Percentiles rank a stretch among this genome's conserved stretches.
Evolutionary conservation across 1,140 invertebrate genomes (phyloP).

Genomic region (Cydia strobilella): DNA sequence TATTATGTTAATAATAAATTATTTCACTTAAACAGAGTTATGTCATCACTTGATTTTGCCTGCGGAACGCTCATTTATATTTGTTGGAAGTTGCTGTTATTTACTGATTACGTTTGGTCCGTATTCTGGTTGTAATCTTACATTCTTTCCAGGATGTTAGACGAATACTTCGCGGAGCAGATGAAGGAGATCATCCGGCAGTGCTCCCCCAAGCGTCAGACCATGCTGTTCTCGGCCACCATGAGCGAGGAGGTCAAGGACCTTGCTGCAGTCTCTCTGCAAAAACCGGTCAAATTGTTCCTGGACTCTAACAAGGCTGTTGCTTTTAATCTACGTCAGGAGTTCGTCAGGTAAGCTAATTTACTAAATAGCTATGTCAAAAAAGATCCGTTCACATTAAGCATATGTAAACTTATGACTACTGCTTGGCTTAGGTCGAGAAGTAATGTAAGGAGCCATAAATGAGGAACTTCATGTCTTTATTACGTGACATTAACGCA

Average conservation of each 20-base stretch:
- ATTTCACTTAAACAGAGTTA: too few species aligned
- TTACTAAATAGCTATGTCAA: too few species aligned
- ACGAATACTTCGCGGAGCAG: conserved; percentile 98
- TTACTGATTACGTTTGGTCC: not conserved
- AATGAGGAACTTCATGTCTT: too few species aligned
- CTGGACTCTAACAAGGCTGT: conserved; percentile 98
- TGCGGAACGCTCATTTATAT: too few species aligned
- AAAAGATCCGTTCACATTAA: too few species aligned
- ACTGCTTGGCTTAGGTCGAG: too few species aligned
- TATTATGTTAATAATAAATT: too few species aligned
- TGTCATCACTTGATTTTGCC: too few species aligned
- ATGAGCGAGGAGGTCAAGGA: conserved; percentile 99
- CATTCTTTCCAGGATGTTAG: conserved; percentile 89
- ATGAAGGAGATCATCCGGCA: conserved; percentile 98
- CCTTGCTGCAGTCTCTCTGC: conserved; percentile 93
- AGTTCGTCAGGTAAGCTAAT: conserved; percentile 93
- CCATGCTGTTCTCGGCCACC: conserved; percentile 98
- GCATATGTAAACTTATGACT: too few species aligned
- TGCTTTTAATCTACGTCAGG: conserved; percentile 96
- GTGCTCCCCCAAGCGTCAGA: conserved; percentile 96
- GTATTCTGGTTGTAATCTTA: not conserved
- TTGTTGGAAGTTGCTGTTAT: too few species aligned
- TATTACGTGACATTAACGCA: too few species aligned
- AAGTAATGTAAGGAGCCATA: too few species aligned
- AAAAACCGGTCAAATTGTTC: conserved; percentile 95